Evolutionary conservation across 2,888 invertebrate genomes (phyloP), one percentile per base, ranked within the genome.

Genomic region (Drosophila kuntzei): DNA sequence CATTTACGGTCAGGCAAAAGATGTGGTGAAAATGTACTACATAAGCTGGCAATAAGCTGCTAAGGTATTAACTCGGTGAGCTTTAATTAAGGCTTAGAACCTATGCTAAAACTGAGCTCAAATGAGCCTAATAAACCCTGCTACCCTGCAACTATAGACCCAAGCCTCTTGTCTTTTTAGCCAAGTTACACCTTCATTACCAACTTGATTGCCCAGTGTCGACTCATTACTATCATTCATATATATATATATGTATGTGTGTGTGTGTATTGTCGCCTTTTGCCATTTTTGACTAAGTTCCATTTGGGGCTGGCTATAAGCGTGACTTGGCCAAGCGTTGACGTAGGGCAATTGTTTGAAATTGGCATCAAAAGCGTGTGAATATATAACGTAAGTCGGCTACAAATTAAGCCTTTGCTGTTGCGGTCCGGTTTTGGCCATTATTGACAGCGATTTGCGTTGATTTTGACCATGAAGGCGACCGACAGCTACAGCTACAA

Each of bases 381-480:
- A 84, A 84, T 83, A 71, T 58, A 22, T 20, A 57, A 44, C 62
- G 55, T 54, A 70, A 70, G 57, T 55, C 57, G 71, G 47, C 84
- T 66, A 74, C 71, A 86, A 86, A 86, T 83, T 83, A 88, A 89
- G 87, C 87, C 89, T 86, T 60, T 67, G 55, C 63, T 43, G 34
- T 29, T 59, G 27, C 55, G 68, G 83, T 76, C 69, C 66, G 79
- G 65, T 71, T 79, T 58, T 57, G 55, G 57, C 60, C 53, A 74
- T 71, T 81, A 86, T 88, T 88, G 87, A 76, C 83, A 79, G 83
- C 83, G 83, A 86, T 88, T 82, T 88, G 86, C 79, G 67, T 44
- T 71, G 87, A 69, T 80, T 73, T 72, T 66, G 89, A 73, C 83
- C 83, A 77, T 84, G 83, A 89, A 83, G 80, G 22, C 25, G 29